Evolutionary conservation across 1,140 invertebrate genomes (phyloP).

Genomic region (Trichogramma pretiosum): DNA sequence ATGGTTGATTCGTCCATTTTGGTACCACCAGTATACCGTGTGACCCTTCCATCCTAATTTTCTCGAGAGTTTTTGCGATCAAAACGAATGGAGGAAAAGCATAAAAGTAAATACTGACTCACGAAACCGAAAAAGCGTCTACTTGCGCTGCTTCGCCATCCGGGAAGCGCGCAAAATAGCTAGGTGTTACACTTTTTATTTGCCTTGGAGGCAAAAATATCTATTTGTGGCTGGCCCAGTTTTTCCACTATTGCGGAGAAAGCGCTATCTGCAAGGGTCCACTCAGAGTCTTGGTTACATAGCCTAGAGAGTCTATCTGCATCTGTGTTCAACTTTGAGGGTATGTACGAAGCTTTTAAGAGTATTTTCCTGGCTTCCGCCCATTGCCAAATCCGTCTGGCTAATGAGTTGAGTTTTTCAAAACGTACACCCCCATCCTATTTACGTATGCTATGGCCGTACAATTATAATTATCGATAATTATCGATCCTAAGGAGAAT

Average conservation of each 20-base stretch:
- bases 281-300: conserved; percentile 17
- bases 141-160: background rate
- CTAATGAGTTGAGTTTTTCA: conserved; percentile 1
- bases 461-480: conserved; percentile 17
- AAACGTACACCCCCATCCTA: conserved; percentile 21
- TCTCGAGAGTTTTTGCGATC: background rate
- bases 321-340: conserved; percentile 22
- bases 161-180: conserved; percentile 16
- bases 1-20: background rate
- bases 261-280: conserved; percentile 12
- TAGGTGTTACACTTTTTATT: conserved; percentile 28
- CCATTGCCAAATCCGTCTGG: conserved; percentile 18
- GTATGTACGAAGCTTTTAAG: conserved; percentile 9
- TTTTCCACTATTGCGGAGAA: conserved; percentile 18
- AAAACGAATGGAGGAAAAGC: conserved; percentile 5
- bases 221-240: conserved; percentile 24
- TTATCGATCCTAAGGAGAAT: background rate
- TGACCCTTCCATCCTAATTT: background rate
- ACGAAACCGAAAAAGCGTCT: conserved; percentile 11
- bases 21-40: conserved; percentile 1
- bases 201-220: conserved; percentile 24
- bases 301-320: conserved; percentile 23
- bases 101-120: conserved; percentile 4
- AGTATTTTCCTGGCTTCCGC: background rate
- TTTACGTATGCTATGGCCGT: conserved; percentile 24